A percentile compares a stretch with the other conserved stretches of the same genome.
Evolutionary conservation across 2,113 vertebrate species (phyloP).

Genomic region (Ochotona curzoniae): DNA sequence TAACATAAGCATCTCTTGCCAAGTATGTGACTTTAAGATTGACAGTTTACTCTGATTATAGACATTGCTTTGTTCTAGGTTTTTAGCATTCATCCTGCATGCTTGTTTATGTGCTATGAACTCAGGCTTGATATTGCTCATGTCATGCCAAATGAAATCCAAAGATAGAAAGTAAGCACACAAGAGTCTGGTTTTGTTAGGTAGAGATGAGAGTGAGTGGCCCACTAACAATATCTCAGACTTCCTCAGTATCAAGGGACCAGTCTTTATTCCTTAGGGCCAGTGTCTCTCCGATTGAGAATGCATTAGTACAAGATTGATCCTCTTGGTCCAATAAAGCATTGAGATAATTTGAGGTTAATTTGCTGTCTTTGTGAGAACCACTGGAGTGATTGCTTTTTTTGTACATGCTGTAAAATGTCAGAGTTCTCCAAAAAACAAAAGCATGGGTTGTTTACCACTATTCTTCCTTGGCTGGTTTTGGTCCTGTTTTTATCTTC

Average conservation of each 20-base stretch:
- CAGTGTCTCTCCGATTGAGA: neutral
- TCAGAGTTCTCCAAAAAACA: neutral
- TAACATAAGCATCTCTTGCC: neutral
- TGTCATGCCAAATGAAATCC: neutral
- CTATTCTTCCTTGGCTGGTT: neutral
- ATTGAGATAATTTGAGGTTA: neutral
- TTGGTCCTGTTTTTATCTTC: neutral
- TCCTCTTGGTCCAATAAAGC: neutral
- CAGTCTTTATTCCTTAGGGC: neutral
- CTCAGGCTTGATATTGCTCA: neutral
- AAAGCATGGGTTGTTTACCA: neutral
- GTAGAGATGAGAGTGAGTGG: neutral
- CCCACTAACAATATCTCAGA: neutral
- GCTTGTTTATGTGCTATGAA: neutral
- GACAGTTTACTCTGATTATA: neutral
- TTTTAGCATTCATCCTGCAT: neutral
- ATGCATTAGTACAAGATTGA: neutral
- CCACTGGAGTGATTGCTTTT: neutral
- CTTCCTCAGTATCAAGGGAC: neutral
- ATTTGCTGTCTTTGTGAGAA: neutral
- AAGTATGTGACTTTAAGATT: neutral
- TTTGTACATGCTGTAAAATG: neutral
- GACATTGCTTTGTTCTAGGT: neutral
- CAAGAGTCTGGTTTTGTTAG: neutral
- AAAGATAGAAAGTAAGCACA: neutral